Evolutionary conservation across 2,113 vertebrate genomes (phyloP).

Genomic region (Psettodes erumei): DNA sequence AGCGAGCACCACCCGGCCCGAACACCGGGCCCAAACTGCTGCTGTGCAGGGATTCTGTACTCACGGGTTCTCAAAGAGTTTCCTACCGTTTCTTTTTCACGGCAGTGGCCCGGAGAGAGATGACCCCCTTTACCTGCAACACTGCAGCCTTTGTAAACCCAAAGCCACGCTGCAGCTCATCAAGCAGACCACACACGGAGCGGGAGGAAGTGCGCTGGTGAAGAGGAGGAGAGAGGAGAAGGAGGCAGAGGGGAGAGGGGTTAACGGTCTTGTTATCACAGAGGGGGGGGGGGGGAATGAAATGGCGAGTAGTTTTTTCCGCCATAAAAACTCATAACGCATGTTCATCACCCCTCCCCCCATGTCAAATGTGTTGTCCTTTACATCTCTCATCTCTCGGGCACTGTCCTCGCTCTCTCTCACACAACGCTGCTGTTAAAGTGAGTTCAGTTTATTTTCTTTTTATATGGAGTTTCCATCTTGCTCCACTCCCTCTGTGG

Average conservation of each 20-base stretch:
- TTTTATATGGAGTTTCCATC: conserved; percentile 79
- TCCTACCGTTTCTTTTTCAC: conserved; percentile 39
- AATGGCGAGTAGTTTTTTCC: conserved; percentile 63
- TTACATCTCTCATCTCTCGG: conserved; percentile 39
- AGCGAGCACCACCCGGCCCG: too few relatives aligned
- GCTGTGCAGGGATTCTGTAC: background rate
- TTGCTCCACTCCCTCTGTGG: conserved; percentile 75
- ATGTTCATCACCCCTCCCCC: conserved; percentile 36
- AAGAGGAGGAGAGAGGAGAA: conserved; percentile 34
- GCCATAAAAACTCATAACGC: conserved; percentile 57
- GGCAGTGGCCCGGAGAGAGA: conserved; percentile 29
- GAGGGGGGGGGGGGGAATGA: conserved; percentile 49
- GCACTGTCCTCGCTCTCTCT: conserved; percentile 6
- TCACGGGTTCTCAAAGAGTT: background rate
- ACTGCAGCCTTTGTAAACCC: conserved; percentile 41
- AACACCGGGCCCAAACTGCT: background rate
- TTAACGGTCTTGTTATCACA: conserved; percentile 65
- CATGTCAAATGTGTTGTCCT: conserved; percentile 54
- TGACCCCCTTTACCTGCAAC: conserved; percentile 62
- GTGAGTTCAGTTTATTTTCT: conserved; percentile 74
- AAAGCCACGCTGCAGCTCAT: conserved; percentile 35
- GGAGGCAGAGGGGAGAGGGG: conserved; percentile 52
- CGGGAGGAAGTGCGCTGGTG: conserved; percentile 18
- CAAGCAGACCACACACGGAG: conserved; percentile 68
- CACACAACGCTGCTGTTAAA: conserved; percentile 63